A percentile compares a stretch with the other conserved stretches of the same genome.
These are phyloP conservation scores for Oikopleura dioica DNA, from an alignment of 23 tunicate genomes.

Conservation along the genomic window DNA sequence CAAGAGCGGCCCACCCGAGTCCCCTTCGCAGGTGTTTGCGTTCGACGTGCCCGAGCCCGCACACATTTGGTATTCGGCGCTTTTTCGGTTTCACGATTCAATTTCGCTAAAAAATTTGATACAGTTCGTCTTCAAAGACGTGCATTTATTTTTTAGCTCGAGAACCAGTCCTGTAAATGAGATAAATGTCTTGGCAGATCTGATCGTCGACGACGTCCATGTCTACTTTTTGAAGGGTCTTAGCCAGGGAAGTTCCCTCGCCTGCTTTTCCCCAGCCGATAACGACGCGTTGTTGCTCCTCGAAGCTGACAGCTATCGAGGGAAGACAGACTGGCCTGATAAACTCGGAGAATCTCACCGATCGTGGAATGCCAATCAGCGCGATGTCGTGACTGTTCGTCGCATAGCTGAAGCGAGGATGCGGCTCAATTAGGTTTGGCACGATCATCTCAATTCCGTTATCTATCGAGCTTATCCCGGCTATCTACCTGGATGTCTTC, in stretches of 20 bases:
- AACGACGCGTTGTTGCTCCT: neutral
- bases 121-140: too few relatives aligned
- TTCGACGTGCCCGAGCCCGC: too few relatives aligned
- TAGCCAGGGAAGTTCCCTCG: neutral
- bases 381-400: constrained; percentile 13
- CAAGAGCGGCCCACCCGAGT: neutral
- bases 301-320: neutral
- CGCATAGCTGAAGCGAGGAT: constrained; percentile 2
- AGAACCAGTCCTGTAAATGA: neutral
- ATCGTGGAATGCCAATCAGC: constrained; percentile 1
- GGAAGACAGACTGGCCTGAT: neutral
- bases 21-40: neutral
- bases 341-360: neutral
- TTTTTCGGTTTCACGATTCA: too few relatives aligned
- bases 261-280: constrained; percentile 1
- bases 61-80: too few relatives aligned
- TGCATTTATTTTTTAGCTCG: too few relatives aligned
- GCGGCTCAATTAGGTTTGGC: neutral
- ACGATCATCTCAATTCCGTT: constrained; percentile 12
- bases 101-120: too few relatives aligned
- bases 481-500: too few relatives aligned
- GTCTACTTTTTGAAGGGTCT: neutral
- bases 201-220: neutral
- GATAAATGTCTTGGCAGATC: neutral
- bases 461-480: too few relatives aligned